These are phyloP conservation scores for Dendrocincla fuliginosa DNA, from an alignment of 2,797 vertebrate species.

Conservation along the genomic window DNA sequence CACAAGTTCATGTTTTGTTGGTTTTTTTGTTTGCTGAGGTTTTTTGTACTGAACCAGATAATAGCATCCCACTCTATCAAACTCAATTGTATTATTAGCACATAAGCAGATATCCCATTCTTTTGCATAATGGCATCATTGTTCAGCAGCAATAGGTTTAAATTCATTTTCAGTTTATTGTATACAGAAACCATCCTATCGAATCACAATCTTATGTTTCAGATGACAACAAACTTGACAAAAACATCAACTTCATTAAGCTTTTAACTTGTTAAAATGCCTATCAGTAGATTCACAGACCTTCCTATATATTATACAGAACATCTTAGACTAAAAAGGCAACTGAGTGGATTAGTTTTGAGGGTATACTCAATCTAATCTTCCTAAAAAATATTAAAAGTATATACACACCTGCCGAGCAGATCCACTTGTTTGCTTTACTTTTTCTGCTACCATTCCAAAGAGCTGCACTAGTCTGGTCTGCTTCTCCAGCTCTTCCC, in stretches of 20 bases:
- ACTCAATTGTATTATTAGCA: background rate
- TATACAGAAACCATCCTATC: background rate
- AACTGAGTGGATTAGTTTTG: background rate
- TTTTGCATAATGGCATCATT: background rate
- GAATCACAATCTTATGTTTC: background rate
- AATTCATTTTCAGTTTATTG: background rate
- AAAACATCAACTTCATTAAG: background rate
- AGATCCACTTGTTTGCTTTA: constrained; percentile 89
- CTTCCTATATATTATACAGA: background rate
- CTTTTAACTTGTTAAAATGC: background rate
- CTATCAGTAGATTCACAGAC: background rate
- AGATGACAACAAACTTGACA: background rate
- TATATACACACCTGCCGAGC: constrained; percentile 84
- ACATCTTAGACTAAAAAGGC: background rate
- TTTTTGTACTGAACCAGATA: background rate
- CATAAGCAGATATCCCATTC: background rate
- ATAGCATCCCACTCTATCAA: background rate
- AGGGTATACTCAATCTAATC: background rate
- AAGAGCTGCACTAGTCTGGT: constrained; percentile 89
- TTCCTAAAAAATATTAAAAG: background rate
- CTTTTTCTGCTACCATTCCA: constrained; percentile 92
- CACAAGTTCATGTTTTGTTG: background rate
- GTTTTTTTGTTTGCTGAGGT: background rate
- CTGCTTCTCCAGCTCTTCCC: constrained; percentile 91
- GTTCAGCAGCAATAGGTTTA: background rate